Base-by-base conservation (phyloP, 2,797 vertebrate species). In the Acipenser oxyrinchus region DNA sequence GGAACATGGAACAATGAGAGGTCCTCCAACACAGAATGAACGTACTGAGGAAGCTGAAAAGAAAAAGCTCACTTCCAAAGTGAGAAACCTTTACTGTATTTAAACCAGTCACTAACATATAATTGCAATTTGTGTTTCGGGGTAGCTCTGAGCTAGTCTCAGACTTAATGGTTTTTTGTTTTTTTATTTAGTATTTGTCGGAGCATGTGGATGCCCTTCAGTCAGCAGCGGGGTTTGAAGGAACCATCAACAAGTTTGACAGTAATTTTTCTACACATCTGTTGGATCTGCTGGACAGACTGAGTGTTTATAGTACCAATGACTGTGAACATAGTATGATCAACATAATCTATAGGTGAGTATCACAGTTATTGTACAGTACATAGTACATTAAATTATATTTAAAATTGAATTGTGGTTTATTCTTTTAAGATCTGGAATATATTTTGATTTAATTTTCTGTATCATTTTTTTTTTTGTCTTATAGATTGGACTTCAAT, bases 261-360 rank as follows among this genome's bases (percentile, higher is more conserved):
- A 93, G 86, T 76, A 97, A 97, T 74, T 99, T 99, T 81, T 97
- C 95, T 37, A 86, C 85, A 0, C 79, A 97, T 65, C 88, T 99
- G 62, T 87, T 99, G 67, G 94, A 99, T 75, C 92, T 99, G 66
- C 80, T 99, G 85, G 95, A 97, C 82, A 97, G 95, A 53, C 88
- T 99, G 70, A 99, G 95, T 2, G 75, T 99, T 79, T 98, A 97
- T 81, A 99, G 97, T 87, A 97, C 95, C 84, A 99, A 95, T 0
- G 95, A 98, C 84, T 99, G 95, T 0, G 96, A 99, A 77, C 97
- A 98, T 77, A 95, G 95, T 86, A 97, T 98, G 95, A 95, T 98
- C 82, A 99, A 95, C 74, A 95, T 99, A 83, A 97, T 98, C 78
- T 99, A 98, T 88, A 95, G 95, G 96, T 96, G 72, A 62, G 78